These are phyloP conservation scores for Tarsius wallacei DNA, from an alignment of 2,797 vertebrate species.

Conservation along the genomic window DNA sequence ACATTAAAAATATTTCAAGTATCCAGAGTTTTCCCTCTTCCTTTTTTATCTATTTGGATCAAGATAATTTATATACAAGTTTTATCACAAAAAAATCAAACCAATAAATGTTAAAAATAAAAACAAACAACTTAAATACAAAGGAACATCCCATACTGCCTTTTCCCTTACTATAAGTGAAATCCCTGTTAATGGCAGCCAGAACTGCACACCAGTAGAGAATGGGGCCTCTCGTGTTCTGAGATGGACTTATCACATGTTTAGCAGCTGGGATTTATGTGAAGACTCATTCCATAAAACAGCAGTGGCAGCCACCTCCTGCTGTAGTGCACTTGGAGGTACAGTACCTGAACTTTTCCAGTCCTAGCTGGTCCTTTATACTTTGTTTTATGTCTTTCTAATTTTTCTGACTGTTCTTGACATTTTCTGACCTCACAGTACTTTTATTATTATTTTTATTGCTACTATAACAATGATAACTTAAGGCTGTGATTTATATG, in stretches of 20 bases:
- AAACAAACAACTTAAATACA: constrained; percentile 35
- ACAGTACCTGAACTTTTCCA: constrained; percentile 88
- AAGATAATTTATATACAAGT: constrained; percentile 5
- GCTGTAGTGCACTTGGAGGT: constrained; percentile 86
- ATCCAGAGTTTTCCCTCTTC: background rate
- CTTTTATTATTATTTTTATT: constrained; percentile 92
- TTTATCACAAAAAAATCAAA: constrained; percentile 62
- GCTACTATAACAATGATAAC: constrained; percentile 88
- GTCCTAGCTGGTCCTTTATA: constrained; percentile 86
- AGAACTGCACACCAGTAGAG: constrained; percentile 22
- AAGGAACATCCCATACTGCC: constrained; percentile 70
- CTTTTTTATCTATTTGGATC: background rate
- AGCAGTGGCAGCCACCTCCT: constrained; percentile 90
- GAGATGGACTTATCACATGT: constrained; percentile 89
- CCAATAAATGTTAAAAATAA: constrained; percentile 29
- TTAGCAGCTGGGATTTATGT: constrained; percentile 91
- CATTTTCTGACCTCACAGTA: constrained; percentile 90
- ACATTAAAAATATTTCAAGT: background rate
- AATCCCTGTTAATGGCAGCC: constrained; percentile 81
- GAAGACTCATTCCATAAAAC: constrained; percentile 91
- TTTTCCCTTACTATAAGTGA: constrained; percentile 59
- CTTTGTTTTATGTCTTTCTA: constrained; percentile 86
- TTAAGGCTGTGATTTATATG: constrained; percentile 87
- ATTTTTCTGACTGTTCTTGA: constrained; percentile 89
- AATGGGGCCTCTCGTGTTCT: constrained; percentile 87